Percentiles rank a stretch among this genome's conserved stretches.
These are phyloP conservation scores for Philhelius pedissequus DNA, from an alignment of 2,888 invertebrate species.

Conservation along the genomic window DNA sequence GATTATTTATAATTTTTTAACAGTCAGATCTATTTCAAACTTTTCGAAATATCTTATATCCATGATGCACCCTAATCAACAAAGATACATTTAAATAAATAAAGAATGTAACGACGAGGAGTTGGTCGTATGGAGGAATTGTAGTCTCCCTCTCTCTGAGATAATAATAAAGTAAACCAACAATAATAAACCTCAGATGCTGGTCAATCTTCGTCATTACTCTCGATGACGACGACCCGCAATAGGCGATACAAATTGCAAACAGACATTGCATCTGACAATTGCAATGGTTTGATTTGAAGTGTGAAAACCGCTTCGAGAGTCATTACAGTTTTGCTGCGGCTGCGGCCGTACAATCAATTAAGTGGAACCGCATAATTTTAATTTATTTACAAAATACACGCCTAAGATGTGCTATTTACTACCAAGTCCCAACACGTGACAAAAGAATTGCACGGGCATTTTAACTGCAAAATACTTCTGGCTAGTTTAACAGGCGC, in stretches of 20 bases:
- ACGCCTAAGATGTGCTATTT: constrained; percentile 34
- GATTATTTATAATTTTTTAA: too few relatives aligned
- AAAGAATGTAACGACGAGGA: too few relatives aligned
- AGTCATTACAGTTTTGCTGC: neutral
- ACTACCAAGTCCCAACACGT: constrained; percentile 43
- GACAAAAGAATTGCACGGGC: constrained; percentile 30
- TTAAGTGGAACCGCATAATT: constrained; percentile 1
- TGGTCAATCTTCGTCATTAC: neutral
- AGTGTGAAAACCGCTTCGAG: constrained; percentile 1
- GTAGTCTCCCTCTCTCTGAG: constrained; percentile 12
- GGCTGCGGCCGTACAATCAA: constrained; percentile 4
- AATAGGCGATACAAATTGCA: neutral
- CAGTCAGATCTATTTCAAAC: too few relatives aligned
- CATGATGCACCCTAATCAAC: too few relatives aligned
- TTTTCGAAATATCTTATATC: too few relatives aligned
- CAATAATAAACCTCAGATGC: constrained; percentile 22
- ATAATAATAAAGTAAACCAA: too few relatives aligned
- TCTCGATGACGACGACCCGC: neutral
- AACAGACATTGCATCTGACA: neutral
- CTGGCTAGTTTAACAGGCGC: neutral
- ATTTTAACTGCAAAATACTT: neutral
- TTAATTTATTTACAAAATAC: constrained; percentile 20
- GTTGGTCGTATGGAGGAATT: neutral
- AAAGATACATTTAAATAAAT: too few relatives aligned
- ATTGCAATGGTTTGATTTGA: constrained; percentile 1